Evolutionary conservation across 2,797 vertebrate genomes (phyloP), one percentile per base, ranked within the genome.

Genomic region (Alexandromys oeconomus): DNA sequence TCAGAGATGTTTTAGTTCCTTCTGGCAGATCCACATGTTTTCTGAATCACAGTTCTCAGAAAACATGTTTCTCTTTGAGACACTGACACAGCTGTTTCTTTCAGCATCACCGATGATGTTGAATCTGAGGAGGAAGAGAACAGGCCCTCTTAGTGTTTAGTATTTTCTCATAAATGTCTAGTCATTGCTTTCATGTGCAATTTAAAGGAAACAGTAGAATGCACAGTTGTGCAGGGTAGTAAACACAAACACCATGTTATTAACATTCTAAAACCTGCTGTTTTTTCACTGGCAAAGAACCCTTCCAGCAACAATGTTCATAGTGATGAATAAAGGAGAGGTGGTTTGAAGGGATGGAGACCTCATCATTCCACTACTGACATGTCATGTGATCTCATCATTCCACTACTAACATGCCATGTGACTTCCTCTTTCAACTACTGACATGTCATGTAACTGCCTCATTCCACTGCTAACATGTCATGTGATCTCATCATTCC

Each of bases 101-200:
- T 14, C 0, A 59, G 4, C 0, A 29, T 21, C 0, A 27, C 87
- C 95, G 67, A 0, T 1, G 67, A 95, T 21, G 1, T 40, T 8
- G 13, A 94, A 86, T 43, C 97, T 96, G 69, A 25, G 12, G 78
- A 25, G 27, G 3, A 95, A 95, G 91, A 85, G 34, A 84, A 89
- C 86, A 87, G 11, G 0, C 69, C 0, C 11, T 76, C 0, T 76
- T 46, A 77, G 46, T 37, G 14, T 82, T 93, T 51, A 43, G 29
- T 5, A 31, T 25, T 78, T 87, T 82, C n/a, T 74, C 59, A 5
- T 40, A 37, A 69, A 2, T 12, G 51, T 31, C 0, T 14, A 14
- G 3, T 51, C 2, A 10, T 48, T 84, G 19, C 23, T 87, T 73
- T 93, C 3, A 5, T 73, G 74, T 67, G 12, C 88, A 84, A 46